Conservation (phyloP, 2,113 vertebrate genomes). For the Oryzias javanicus region DNA sequence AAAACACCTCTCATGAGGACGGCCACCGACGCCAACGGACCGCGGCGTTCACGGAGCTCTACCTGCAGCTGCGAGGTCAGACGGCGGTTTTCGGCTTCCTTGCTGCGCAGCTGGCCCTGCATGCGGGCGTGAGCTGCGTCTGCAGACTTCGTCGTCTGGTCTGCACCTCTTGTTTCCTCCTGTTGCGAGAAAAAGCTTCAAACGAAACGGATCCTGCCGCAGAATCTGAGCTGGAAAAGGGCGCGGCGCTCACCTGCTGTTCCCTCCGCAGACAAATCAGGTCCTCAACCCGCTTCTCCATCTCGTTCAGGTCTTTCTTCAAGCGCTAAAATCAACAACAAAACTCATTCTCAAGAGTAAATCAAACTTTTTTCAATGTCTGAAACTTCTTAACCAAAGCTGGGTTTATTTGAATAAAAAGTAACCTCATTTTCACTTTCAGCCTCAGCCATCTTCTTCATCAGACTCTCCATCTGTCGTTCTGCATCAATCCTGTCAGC, state of each 20-base stretch:
- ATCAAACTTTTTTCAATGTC: background rate
- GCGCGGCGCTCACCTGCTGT: conserved; percentile 75
- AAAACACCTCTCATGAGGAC: background rate
- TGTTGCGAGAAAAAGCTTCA: conserved; percentile 47
- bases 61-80: conserved; percentile 84
- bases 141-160: conserved; percentile 73
- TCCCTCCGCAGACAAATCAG: conserved; percentile 74
- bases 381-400: background rate
- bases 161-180: conserved; percentile 72
- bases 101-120: conserved; percentile 81
- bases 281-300: conserved; percentile 75
- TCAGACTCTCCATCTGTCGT: conserved; percentile 61
- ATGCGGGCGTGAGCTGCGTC: conserved; percentile 79
- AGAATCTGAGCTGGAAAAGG: background rate
- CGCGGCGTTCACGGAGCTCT: background rate
- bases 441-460: conserved; percentile 74
- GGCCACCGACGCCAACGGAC: background rate
- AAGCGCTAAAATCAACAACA: conserved; percentile 70
- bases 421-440: conserved; percentile 81
- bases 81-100: conserved; percentile 82
- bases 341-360: too few species aligned
- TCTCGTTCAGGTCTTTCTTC: conserved; percentile 75
- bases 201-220: background rate
- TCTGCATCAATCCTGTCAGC: conserved; percentile 37
- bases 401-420: background rate